phyloP scores from a whole-genome alignment of 2,797 vertebrate genomes.

The Poecilia velifera region DNA sequence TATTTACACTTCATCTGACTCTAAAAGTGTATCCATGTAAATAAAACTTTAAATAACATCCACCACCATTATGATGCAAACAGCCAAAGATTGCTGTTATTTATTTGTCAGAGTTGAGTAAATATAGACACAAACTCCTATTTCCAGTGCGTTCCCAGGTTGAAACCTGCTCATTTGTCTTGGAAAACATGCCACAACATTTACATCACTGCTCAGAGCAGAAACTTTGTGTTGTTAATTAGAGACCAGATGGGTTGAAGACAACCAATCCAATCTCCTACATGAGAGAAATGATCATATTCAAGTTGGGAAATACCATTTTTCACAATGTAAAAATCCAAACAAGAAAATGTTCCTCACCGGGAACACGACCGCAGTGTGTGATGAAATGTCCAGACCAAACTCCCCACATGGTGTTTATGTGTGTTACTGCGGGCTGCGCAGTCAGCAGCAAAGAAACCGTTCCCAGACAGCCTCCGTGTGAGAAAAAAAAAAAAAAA shows the following conservation, averaged over 20 bases:
- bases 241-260: background rate
- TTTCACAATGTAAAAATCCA: conserved; percentile 21
- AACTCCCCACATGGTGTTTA: conserved; percentile 72
- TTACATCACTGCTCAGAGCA: conserved; percentile 7
- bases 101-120: conserved; percentile 28
- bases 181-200: conserved; percentile 19
- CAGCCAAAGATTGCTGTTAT: conserved; percentile 29
- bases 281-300: conserved; percentile 10
- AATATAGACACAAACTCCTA: conserved; percentile 39
- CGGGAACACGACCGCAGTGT: conserved; percentile 50
- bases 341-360: conserved; percentile 36
- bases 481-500: conserved; percentile 40
- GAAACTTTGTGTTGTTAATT: conserved; percentile 1
- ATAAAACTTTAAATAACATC: conserved; percentile 28
- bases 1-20: conserved; percentile 13
- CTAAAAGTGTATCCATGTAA: conserved; percentile 18
- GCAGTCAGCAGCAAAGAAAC: conserved; percentile 58
- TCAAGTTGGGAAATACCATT: conserved; percentile 20
- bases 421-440: conserved; percentile 58
- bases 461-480: conserved; percentile 53
- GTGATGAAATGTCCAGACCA: conserved; percentile 72
- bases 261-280: background rate
- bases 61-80: conserved; percentile 8
- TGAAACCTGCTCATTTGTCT: conserved; percentile 33
- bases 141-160: conserved; percentile 26